Evolutionary conservation across 2,888 invertebrate species (phyloP), one percentile per base, ranked within the genome.

Genomic region (Scrobipalpa costella): DNA sequence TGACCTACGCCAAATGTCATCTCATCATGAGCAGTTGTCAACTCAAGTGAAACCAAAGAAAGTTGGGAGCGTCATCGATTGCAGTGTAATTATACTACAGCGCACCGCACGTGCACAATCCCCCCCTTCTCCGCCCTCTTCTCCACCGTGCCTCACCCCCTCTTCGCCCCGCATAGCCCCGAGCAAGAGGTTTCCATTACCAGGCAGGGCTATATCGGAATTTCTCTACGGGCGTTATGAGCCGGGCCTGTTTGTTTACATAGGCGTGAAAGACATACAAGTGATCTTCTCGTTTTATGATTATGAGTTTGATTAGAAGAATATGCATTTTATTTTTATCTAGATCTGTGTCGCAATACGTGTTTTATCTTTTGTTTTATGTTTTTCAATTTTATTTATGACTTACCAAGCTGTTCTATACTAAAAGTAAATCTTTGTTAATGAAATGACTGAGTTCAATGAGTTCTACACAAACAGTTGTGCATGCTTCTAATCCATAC

Each of bases 21-120:
- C 50, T 52, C 50, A 21, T 52, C 50, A 52, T 19, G 50, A 13
- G 19, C 21, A 3, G 33, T 55, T 33, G 49, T 34, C 36, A 17
- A 27, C 11, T 17, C 60, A 63, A 67, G 65, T 66, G 76, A 75
- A 84, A 81, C 77, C 80, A 76, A 80, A 80, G 80, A 83, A 84
- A 82, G 81, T 78, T 67, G 69, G 55, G 33, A 71, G 71, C 73
- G 71, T 71, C 79, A 83, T 81, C 79, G 83, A 82, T 83, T 76
- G 77, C 74, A 64, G 59, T 55, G 34, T 64, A 64, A 64, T 64
- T 61, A 60, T 64, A 69, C 55, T 55, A 72, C 69, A 70, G 68
- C 69, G 76, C 79, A 81, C 78, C 69, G 76, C 79, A 81, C 78
- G 78, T 79, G 79, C 78, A 67, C 55, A 27, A 17, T 13, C 57